Evolutionary conservation across 2,797 vertebrate species (phyloP), one percentile per base, ranked within the genome.

Genomic region (Diplodus sargus): DNA sequence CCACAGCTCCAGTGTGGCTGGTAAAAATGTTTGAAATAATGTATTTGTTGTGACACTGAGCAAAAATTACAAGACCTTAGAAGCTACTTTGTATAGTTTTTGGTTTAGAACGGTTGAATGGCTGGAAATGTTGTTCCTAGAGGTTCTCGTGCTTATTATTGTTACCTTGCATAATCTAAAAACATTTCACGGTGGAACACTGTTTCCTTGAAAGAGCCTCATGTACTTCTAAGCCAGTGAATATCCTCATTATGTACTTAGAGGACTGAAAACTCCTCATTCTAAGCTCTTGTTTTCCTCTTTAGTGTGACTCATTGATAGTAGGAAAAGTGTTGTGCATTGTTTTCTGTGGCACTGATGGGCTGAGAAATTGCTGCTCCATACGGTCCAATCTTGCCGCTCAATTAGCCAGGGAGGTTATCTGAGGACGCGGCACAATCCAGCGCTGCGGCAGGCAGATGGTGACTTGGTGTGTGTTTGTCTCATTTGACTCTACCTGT

Each of bases 381-480:
- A 23, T 68, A 22, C 75, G 30, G 58, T 53, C 62, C 68, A 9
- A 16, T 67, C 25, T 58, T 76, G 20, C 42, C 18, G 28, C 73
- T 86, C 63, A 63, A 72, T 86, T 78, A 87, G 56, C 42, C 14
- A 34, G 9, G 22, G 70, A 74, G 76, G 86, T 79, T 85, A 82
- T 82, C 60, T 18, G 87, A 87, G 89, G 78, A 89, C 65, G 52
- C 39, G 3, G 14, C 2, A n/a, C 47, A 39, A 69, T 52, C 45
- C 70, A 74, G 42, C 64, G 9, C 70, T 81, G 68, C 12, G 28
- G 80, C 71, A 65, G 66, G 60, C 87, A 89, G 86, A 91, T 90
- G 87, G 89, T 79, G 60, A 75, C 88, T 85, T 78, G 47, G 53
- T 77, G 60, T 82, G 75, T 65, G 80, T 87, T 60, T 81, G 57